Evolutionary conservation across 2,797 vertebrate species (phyloP), one percentile per base, ranked within the genome.

Genomic region (Melanotaenia trifasciata): DNA sequence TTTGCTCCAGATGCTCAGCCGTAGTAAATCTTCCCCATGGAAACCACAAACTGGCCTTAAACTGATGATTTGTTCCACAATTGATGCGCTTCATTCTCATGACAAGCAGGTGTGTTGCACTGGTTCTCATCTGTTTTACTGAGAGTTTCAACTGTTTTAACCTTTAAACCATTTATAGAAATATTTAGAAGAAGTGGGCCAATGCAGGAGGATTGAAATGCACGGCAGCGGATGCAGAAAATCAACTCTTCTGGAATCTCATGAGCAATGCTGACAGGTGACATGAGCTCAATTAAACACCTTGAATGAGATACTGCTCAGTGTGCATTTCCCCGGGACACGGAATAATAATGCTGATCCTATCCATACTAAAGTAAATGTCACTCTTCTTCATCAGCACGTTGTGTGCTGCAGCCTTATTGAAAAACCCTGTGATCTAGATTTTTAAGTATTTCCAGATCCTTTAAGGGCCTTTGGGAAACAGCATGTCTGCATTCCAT

Each of bases 201-300:
- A 65, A 53, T 70, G 63, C 32, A 6, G 2, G 14, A 13, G 36
- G 68, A 75, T 72, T 83, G 77, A 83, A 72, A 73, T 78, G 64
- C 67, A 60, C 14, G 36, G 70, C 56, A 30, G 43, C 0, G n/a
- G 32, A 2, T 0, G 12, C 22, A 0, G 61, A 35, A 36, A 62
- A 80, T 71, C 28, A 5, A 76, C 72, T 63, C 58, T 9, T 43
- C 69, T 56, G 65, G 70, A 71, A 77, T 81, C 67, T 4, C 35
- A 47, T 9, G 61, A 45, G 56, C 4, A 1, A 2, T 0, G 63
- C 58, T 86, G 88, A 83, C 87, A 65, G 81, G 22, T 85, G 84
- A 83, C 89, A 68, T 73, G 22, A 66, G 50, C 77, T 87, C 77
- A 85, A 69, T 87, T 81, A 83, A 87, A 83, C 36, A 30, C 62